Percentiles rank a stretch among this genome's conserved stretches.
These are phyloP conservation scores for Gymnocephalus cernua DNA, from an alignment of 2,113 vertebrate species.

Conservation along the genomic window DNA sequence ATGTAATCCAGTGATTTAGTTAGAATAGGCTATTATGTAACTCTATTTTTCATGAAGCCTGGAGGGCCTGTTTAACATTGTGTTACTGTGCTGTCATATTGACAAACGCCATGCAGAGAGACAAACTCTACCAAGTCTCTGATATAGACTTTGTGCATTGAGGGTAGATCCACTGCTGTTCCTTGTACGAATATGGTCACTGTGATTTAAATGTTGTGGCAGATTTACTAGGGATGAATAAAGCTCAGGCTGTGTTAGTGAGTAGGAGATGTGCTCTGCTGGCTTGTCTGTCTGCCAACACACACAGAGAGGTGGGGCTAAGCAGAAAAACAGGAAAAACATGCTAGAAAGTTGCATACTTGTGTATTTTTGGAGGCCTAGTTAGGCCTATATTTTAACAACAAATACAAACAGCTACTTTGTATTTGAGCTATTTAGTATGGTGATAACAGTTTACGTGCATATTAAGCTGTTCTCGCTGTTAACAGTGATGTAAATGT, in stretches of 20 bases:
- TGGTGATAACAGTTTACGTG: background rate
- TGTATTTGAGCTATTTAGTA: background rate
- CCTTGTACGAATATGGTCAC: conserved; percentile 13
- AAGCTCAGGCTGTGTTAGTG: conserved; percentile 39
- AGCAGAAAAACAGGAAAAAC: conserved; percentile 57
- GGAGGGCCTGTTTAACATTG: background rate
- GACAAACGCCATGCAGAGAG: background rate
- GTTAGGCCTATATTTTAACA: conserved; percentile 4
- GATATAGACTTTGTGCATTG: background rate
- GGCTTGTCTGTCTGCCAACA: conserved; percentile 28
- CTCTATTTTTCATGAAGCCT: conserved; percentile 22
- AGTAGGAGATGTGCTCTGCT: conserved; percentile 27
- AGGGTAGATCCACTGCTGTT: background rate
- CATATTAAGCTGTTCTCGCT: background rate
- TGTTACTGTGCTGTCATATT: conserved; percentile 23
- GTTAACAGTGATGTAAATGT: background rate
- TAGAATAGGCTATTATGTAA: conserved; percentile 36
- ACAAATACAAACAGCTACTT: background rate
- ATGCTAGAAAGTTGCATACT: background rate
- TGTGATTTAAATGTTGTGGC: conserved; percentile 42
- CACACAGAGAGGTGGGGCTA: conserved; percentile 44
- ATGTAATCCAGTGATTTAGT: conserved; percentile 37
- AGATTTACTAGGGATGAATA: conserved; percentile 50
- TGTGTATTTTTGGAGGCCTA: background rate
- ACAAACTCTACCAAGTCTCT: background rate